These are phyloP conservation scores for Plotosus lineatus DNA, from an alignment of 2,113 vertebrate genomes.

Conservation along the genomic window DNA sequence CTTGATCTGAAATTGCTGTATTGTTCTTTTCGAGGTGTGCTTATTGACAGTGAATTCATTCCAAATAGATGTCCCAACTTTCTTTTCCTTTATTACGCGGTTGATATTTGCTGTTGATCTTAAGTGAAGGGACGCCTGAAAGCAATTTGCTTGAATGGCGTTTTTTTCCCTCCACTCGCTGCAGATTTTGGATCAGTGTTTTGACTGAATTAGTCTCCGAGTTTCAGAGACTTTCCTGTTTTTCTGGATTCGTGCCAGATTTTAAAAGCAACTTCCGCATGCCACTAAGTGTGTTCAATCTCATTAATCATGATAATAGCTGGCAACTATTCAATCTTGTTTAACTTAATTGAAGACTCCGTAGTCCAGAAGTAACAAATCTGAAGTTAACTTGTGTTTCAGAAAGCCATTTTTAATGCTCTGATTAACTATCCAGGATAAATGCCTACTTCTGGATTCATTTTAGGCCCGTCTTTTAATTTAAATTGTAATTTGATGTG, in stretches of 20 bases:
- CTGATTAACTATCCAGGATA: conserved; percentile 15
- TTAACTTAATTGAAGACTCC: conserved; percentile 5
- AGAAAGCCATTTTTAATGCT: not conserved
- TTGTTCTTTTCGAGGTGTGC: not conserved
- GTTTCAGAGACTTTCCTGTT: not conserved
- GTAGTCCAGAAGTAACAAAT: not conserved
- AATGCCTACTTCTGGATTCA: not conserved
- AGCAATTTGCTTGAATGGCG: conserved; percentile 15
- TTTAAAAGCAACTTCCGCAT: conserved; percentile 25
- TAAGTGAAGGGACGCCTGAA: not conserved
- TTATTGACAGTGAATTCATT: conserved; percentile 27
- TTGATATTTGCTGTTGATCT: conserved; percentile 12
- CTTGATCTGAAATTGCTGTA: conserved; percentile 14
- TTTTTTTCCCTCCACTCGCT: not conserved
- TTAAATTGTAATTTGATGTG: conserved; percentile 14
- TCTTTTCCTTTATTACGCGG: not conserved
- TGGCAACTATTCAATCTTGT: conserved; percentile 5
- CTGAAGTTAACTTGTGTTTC: not conserved
- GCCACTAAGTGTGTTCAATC: not conserved
- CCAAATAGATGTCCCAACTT: conserved; percentile 18
- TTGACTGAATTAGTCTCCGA: conserved; percentile 8
- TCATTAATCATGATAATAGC: conserved; percentile 11
- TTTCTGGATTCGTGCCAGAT: conserved; percentile 19
- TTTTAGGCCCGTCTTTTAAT: conserved; percentile 9
- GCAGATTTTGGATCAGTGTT: not conserved